Percentiles rank a stretch among this genome's conserved stretches.
These are phyloP conservation scores for Enteromius viviparus DNA, from an alignment of 2,797 vertebrate genomes.

Conservation along the genomic window DNA sequence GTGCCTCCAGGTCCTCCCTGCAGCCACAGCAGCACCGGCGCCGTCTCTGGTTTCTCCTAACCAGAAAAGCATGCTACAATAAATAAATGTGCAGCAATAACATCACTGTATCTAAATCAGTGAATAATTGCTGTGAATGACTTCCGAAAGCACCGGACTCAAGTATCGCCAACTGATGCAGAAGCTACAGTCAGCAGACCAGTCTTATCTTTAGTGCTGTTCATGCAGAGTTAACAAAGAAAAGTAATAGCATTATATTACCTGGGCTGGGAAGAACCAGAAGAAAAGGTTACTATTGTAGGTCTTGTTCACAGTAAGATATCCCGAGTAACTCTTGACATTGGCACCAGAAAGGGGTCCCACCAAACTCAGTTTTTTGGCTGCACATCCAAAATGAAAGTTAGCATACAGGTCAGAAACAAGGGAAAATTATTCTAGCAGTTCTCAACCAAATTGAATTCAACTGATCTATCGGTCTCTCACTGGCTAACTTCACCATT, in stretches of 20 bases:
- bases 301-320: constrained; percentile 83
- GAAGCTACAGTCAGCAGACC: constrained; percentile 4
- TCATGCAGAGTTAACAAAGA: neutral
- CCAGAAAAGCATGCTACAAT: constrained; percentile 26
- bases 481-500: no score
- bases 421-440: neutral
- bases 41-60: constrained; percentile 68
- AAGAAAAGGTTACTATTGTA: constrained; percentile 90
- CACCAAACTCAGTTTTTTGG: constrained; percentile 81
- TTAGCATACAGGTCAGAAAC: neutral
- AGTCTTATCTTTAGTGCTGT: constrained; percentile 10
- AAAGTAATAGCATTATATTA: constrained; percentile 45
- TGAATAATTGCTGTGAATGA: neutral
- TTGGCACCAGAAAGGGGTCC: constrained; percentile 75
- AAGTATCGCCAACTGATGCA: neutral
- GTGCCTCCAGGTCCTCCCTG: constrained; percentile 87
- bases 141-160: neutral
- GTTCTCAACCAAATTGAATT: neutral
- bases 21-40: constrained; percentile 88
- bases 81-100: neutral
- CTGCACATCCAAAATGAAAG: constrained; percentile 61
- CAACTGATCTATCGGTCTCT: neutral
- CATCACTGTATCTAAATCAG: neutral
- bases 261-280: constrained; percentile 86
- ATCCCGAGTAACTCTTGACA: constrained; percentile 81